Evolutionary conservation across 2,113 vertebrate species (phyloP).

Genomic region (Isichthys henryi): DNA sequence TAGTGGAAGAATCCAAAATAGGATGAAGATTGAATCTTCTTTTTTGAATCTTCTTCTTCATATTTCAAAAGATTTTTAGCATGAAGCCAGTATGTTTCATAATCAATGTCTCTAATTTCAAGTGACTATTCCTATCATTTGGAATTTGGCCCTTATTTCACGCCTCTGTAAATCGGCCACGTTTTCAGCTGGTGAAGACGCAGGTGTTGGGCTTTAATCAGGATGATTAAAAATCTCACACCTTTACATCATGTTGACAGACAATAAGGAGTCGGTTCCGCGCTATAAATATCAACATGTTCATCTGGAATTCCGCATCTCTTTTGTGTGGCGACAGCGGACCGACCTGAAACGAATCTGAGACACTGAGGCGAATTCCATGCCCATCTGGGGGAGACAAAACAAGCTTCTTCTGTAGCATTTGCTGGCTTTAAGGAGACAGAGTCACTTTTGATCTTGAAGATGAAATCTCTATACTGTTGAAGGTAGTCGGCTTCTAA

Average conservation of each 20-base stretch:
- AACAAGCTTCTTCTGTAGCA: background rate
- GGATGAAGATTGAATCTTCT: background rate
- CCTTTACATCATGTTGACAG: constrained; percentile 14
- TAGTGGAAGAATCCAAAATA: background rate
- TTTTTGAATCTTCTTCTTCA: background rate
- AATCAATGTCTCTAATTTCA: background rate
- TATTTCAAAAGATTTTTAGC: background rate
- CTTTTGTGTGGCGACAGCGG: background rate
- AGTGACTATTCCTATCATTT: background rate
- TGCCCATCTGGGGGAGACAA: background rate
- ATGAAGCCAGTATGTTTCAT: background rate
- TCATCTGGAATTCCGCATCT: background rate
- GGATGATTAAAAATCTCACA: constrained; percentile 20
- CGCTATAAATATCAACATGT: constrained; percentile 1
- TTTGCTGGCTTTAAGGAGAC: background rate
- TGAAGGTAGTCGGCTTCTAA: background rate
- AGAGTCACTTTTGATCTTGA: constrained; percentile 1
- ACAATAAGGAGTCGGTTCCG: constrained; percentile 7
- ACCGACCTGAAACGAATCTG: background rate
- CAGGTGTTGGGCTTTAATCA: constrained; percentile 22
- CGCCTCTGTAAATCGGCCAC: background rate
- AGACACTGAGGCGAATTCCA: background rate
- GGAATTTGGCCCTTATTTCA: background rate
- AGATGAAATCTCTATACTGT: background rate
- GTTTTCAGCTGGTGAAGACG: constrained; percentile 2